Conservation (phyloP, 2,113 vertebrate genomes). For the Eulemur rufifrons region DNA sequence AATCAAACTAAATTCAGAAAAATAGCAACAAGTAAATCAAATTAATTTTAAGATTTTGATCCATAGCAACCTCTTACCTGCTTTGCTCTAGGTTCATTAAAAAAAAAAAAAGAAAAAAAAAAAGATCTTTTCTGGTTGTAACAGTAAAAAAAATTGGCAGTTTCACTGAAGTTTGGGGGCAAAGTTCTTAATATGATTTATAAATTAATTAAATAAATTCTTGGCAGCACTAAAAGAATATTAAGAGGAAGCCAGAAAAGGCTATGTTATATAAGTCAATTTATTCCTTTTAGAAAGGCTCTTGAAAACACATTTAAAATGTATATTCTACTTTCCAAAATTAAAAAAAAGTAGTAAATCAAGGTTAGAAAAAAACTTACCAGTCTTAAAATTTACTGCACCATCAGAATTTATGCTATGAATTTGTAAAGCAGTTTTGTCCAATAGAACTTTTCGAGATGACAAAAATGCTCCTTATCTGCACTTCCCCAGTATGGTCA, state of each 20-base stretch:
- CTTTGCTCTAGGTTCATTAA: neutral
- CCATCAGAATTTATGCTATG: neutral
- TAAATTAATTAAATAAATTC: slow-evolving; percentile 46
- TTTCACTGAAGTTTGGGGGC: neutral
- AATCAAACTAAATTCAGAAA: neutral
- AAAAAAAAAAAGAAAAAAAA: neutral
- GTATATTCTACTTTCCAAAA: neutral
- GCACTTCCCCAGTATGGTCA: neutral
- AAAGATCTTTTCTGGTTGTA: neutral
- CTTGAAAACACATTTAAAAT: slow-evolving; percentile 22
- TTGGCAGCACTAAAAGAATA: neutral
- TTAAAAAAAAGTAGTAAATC: neutral
- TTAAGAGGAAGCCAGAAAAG: neutral
- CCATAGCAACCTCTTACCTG: neutral
- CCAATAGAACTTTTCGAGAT: neutral
- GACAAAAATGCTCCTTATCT: neutral
- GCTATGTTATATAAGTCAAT: neutral
- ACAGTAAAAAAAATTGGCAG: neutral
- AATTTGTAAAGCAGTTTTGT: neutral
- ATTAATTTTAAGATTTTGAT: neutral
- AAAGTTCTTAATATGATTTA: slow-evolving; percentile 27
- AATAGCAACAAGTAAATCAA: neutral
- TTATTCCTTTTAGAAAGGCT: neutral
- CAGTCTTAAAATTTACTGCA: neutral
- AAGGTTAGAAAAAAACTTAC: neutral